Base-by-base conservation (phyloP, 2,888 invertebrate species). In the Caradrina kadenii region DNA sequence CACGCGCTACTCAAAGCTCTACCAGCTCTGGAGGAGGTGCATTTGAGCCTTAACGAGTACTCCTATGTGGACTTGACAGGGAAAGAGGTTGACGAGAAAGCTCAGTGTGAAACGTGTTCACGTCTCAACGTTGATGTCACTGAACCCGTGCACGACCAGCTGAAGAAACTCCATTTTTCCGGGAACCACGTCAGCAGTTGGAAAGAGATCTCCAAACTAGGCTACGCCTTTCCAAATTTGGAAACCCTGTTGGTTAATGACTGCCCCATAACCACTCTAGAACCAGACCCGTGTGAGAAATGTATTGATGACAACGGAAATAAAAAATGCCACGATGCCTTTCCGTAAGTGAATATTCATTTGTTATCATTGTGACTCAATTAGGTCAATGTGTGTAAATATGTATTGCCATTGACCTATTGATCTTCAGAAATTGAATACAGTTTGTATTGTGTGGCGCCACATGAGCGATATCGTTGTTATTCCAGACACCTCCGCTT, bases 11-110 rank as follows among this genome's bases (percentile, higher is more conserved):
- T 99, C 64, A 97, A 97, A 87, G 96, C 97, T 87, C 96, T 98
- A 76, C 98, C 97, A 69, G 97, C 97, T 89, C 96, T 99, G 54
- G 98, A 98, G 95, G 99, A 99, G 93, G 96, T 99, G 79, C 99
- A 99, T 93, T 95, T 99, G 86, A 99, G 99, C 89, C 96, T 99
- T 74, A 99, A 99, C 93, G 98, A 98, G 90, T 99, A 98, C 92
- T 96, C 97, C 35, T 96, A 97, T 81, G 98, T 98, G 50, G 96
- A 98, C 69, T 94, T 98, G 55, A 97, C 97, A 69, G 94, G 93
- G 10, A 86, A 92, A 68, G 91, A 94, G 53, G 86, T 91, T 2
- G 89, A 91, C 73, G 93, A 93, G 58, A 93, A 93, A 63, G 91
- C 93, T 65, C 89, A 89, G 56, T 95, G 95, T 78, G 94, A 94